Conservation (phyloP, 2,797 vertebrate genomes). For the Helicolenus hilgendorfi region DNA sequence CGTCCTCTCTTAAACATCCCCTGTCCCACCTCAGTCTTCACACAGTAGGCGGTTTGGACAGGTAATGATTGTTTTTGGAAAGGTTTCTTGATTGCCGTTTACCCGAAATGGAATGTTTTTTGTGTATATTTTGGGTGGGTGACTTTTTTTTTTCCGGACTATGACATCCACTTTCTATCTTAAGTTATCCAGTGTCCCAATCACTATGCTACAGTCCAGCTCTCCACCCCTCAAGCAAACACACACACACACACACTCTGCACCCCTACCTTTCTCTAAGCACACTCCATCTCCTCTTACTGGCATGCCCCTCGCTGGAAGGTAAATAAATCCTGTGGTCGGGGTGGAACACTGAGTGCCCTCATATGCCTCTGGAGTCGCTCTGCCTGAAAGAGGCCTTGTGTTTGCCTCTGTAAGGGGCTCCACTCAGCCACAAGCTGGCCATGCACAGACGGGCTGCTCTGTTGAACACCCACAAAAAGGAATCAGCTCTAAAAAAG, state of each 20-base stretch:
- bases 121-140: neutral
- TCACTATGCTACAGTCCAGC: neutral
- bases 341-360: constrained; percentile 78
- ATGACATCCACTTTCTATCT: constrained; percentile 39
- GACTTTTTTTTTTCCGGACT: constrained; percentile 13
- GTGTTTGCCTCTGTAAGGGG: constrained; percentile 62
- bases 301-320: constrained; percentile 54
- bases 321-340: constrained; percentile 85
- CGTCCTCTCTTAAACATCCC: constrained; percentile 35
- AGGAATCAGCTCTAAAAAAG: neutral
- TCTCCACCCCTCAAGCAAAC: constrained; percentile 40
- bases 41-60: neutral
- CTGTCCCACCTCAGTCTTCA: neutral
- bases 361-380: constrained; percentile 72
- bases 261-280: constrained; percentile 37
- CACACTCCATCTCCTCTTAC: constrained; percentile 65
- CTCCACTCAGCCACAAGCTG: constrained; percentile 33
- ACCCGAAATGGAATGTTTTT: neutral
- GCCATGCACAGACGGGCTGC: constrained; percentile 10
- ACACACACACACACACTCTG: neutral
- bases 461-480: constrained; percentile 23
- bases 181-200: constrained; percentile 2
- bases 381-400: constrained; percentile 75
- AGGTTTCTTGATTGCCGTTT: neutral
- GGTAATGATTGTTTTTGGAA: constrained; percentile 1